Percentiles rank a stretch among this genome's conserved stretches.
These are phyloP conservation scores for Cerceris ruficornis DNA, from an alignment of 2,888 invertebrate species.

Conservation along the genomic window DNA sequence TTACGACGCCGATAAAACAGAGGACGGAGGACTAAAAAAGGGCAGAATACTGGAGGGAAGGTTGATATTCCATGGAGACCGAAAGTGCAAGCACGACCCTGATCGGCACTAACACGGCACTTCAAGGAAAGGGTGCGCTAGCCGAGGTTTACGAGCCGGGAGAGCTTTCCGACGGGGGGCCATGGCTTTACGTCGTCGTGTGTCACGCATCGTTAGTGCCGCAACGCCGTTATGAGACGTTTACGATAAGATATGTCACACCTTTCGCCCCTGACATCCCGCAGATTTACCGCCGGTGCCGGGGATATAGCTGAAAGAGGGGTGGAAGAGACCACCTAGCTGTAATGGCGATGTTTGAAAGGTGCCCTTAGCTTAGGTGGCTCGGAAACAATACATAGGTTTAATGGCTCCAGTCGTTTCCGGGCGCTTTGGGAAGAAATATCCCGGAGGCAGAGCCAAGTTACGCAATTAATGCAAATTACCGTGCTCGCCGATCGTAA, in stretches of 20 bases:
- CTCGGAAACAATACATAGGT: constrained; percentile 23
- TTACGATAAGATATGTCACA: constrained; percentile 80
- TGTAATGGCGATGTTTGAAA: constrained; percentile 48
- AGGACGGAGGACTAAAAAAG: constrained; percentile 12
- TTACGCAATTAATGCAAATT: constrained; percentile 26
- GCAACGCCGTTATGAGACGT: constrained; percentile 77
- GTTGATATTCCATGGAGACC: neutral
- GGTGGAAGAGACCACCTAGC: constrained; percentile 37
- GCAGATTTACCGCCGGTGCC: constrained; percentile 71
- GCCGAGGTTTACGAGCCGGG: constrained; percentile 71
- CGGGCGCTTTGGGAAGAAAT: constrained; percentile 8
- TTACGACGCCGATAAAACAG: neutral
- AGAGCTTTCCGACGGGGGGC: constrained; percentile 62
- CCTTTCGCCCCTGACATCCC: constrained; percentile 73
- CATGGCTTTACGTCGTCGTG: constrained; percentile 75
- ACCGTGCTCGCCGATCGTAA: constrained; percentile 1
- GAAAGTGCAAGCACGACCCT: constrained; percentile 16
- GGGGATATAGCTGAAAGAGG: constrained; percentile 49
- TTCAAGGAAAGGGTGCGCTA: constrained; percentile 62
- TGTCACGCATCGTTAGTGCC: constrained; percentile 79
- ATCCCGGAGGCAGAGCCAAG: constrained; percentile 22
- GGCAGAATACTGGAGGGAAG: neutral
- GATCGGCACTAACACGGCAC: constrained; percentile 52
- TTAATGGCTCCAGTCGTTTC: constrained; percentile 26
- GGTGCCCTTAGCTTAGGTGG: constrained; percentile 18